Conservation (phyloP, 2,888 invertebrate genomes). For the Archips crataeganus region DNA sequence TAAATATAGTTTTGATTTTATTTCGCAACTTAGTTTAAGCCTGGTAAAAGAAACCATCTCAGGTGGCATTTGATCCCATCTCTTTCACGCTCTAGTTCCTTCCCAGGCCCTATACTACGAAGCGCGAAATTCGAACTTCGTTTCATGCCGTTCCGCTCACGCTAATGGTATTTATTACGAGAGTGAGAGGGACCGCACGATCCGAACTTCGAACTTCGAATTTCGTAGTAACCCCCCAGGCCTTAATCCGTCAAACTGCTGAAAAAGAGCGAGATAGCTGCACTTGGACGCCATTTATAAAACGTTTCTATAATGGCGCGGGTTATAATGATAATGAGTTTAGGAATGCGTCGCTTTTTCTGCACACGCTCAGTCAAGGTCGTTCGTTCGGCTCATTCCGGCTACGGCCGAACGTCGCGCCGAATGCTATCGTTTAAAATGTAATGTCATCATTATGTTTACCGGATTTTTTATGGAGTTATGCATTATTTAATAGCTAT, state of each 20-base stretch:
- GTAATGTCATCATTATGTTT: slow-evolving; percentile 9
- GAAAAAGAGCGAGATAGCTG: background rate
- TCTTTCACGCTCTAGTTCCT: background rate
- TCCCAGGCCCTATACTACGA: too few relatives aligned
- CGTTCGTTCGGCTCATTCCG: slow-evolving; percentile 30
- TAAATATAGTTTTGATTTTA: too few relatives aligned
- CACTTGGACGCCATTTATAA: background rate
- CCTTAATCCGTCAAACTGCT: background rate
- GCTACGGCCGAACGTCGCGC: slow-evolving; percentile 12
- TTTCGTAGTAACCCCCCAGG: too few relatives aligned
- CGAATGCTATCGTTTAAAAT: slow-evolving; percentile 17
- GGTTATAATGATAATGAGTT: slow-evolving; percentile 25
- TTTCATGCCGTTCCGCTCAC: too few relatives aligned
- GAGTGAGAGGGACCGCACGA: too few relatives aligned
- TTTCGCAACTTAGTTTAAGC: background rate
- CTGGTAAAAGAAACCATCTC: background rate
- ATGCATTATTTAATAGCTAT: background rate
- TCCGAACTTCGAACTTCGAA: too few relatives aligned
- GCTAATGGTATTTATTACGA: too few relatives aligned
- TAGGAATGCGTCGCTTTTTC: slow-evolving; percentile 40
- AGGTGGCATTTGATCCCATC: background rate
- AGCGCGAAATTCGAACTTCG: too few relatives aligned
- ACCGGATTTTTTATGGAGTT: background rate
- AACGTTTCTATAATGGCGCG: slow-evolving; percentile 1
- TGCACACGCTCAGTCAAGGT: slow-evolving; percentile 35